Evolutionary conservation across 2,888 invertebrate genomes (phyloP).

Genomic region (Cerastis leucographa): DNA sequence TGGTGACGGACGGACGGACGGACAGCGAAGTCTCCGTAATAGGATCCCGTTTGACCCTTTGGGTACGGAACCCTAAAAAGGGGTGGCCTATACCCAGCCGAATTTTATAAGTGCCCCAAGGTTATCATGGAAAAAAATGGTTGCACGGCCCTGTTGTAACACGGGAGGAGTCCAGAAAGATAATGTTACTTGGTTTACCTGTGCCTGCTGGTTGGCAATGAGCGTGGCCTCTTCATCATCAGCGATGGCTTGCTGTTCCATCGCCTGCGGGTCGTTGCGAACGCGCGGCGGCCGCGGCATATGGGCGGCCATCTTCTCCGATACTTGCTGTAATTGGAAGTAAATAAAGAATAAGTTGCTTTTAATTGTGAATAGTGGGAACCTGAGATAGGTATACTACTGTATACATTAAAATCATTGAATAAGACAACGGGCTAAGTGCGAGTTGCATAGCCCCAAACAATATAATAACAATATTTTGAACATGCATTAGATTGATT

Average conservation of each 20-base stretch:
- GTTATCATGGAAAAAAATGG: neutral
- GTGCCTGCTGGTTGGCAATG: conserved; percentile 87
- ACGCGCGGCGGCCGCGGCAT: conserved; percentile 84
- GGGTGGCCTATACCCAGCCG: too few species aligned
- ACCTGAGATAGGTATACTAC: neutral
- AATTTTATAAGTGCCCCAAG: too few species aligned
- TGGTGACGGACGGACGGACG: too few species aligned
- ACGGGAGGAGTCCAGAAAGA: neutral
- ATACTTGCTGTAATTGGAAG: conserved; percentile 87
- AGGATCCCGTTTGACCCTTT: too few species aligned
- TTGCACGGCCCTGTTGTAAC: neutral
- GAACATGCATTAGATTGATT: too few species aligned
- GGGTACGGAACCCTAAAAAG: too few species aligned
- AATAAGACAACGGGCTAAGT: too few species aligned
- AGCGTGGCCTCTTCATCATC: conserved; percentile 86
- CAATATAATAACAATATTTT: too few species aligned
- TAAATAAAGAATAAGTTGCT: neutral
- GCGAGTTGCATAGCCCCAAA: too few species aligned
- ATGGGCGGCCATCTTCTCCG: conserved; percentile 93
- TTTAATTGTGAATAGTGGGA: neutral
- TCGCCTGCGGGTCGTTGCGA: conserved; percentile 77
- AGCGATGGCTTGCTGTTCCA: conserved; percentile 83
- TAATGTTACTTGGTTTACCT: conserved; percentile 72
- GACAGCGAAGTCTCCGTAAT: too few species aligned
- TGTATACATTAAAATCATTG: too few species aligned